These are phyloP conservation scores for Myiotriccus ornatus DNA, from an alignment of 2,797 vertebrate genomes.

Conservation along the genomic window DNA sequence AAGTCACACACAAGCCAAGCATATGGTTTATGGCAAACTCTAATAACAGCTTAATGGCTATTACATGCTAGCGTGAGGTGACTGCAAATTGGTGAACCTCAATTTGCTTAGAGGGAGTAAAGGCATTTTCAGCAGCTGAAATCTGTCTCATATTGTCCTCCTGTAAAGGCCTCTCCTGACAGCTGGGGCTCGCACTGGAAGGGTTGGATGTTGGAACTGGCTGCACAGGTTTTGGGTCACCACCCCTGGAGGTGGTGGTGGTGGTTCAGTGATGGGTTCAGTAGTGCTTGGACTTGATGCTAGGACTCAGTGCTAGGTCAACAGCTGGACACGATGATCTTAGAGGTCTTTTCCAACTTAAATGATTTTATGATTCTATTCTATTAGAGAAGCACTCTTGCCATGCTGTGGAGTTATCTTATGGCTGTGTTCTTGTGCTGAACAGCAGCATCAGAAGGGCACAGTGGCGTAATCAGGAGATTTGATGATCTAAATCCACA, in stretches of 20 bases:
- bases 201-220: too few species aligned
- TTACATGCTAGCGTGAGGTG: not conserved
- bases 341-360: not conserved
- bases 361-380: too few species aligned
- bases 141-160: not conserved
- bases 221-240: not conserved
- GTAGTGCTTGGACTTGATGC: too few species aligned
- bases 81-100: not conserved
- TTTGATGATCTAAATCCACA: not conserved
- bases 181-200: not conserved
- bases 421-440: not conserved
- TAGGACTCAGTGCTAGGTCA: not conserved
- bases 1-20: not conserved
- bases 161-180: not conserved
- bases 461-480: not conserved
- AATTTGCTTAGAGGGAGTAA: not conserved
- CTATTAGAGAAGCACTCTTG: not conserved
- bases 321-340: not conserved
- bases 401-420: not conserved
- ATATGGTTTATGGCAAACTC: not conserved
- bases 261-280: too few species aligned
- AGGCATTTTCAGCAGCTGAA: not conserved
- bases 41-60: not conserved
- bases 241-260: not conserved
- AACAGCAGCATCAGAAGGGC: not conserved